Conservation (phyloP, 2,797 vertebrate genomes). For the Enteromius viviparus region DNA sequence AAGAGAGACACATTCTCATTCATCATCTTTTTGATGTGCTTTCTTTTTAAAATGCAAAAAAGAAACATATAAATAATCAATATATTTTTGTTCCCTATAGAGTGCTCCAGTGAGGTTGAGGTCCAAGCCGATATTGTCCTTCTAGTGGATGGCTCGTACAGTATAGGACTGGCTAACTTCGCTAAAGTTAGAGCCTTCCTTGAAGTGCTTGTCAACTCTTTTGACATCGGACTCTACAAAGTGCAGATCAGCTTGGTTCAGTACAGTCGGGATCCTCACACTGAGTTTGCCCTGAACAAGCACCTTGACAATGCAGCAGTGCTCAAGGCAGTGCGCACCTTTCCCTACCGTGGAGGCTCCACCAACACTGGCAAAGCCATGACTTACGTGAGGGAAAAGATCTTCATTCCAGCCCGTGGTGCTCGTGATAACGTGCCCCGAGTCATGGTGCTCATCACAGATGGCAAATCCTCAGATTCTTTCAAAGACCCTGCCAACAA, state of each 20-base stretch:
- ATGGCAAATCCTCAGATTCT: constrained; percentile 97
- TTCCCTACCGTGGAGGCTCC: constrained; percentile 97
- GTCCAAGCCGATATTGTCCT: constrained; percentile 97
- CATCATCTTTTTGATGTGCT: background rate
- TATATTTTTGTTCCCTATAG: constrained; percentile 73
- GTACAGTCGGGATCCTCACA: constrained; percentile 95
- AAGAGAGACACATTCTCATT: background rate
- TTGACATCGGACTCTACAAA: constrained; percentile 90
- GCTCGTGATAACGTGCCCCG: constrained; percentile 91
- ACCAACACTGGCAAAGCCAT: constrained; percentile 98
- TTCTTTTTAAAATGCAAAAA: background rate
- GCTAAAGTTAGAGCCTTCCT: constrained; percentile 97
- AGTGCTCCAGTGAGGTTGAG: constrained; percentile 95
- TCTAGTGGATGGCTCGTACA: constrained; percentile 97
- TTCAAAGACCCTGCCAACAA: constrained; percentile 92
- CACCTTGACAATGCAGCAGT: constrained; percentile 88
- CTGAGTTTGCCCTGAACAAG: constrained; percentile 93
- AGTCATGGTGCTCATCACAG: constrained; percentile 98
- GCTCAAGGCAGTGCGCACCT: constrained; percentile 90
- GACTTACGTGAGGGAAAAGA: constrained; percentile 94
- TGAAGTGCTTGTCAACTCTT: constrained; percentile 94
- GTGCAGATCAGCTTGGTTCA: constrained; percentile 98
- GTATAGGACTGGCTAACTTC: constrained; percentile 97
- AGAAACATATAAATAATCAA: background rate
- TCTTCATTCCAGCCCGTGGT: constrained; percentile 86